A percentile compares a stretch with the other conserved stretches of the same genome.
Evolutionary conservation across 2,797 vertebrate species (phyloP).

Genomic region (Petrocephalus sullivani): DNA sequence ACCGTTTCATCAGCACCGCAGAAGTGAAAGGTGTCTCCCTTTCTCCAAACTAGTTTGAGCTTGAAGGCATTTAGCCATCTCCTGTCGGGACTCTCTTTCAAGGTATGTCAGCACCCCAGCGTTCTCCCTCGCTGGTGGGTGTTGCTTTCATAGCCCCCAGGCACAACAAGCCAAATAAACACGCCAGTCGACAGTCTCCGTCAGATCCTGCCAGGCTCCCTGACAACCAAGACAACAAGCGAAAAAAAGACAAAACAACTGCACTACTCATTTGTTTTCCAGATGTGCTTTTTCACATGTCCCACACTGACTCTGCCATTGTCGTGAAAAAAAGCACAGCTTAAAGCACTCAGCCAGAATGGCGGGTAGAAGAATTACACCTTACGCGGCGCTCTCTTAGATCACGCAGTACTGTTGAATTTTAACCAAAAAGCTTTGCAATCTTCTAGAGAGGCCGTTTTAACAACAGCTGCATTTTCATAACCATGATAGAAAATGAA

Average conservation of each 20-base stretch:
- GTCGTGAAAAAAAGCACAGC: neutral
- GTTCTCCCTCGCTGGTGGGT: slow-evolving; percentile 27
- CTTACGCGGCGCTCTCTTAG: neutral
- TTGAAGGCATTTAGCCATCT: slow-evolving; percentile 43
- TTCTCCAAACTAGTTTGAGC: slow-evolving; percentile 32
- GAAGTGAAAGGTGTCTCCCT: slow-evolving; percentile 23
- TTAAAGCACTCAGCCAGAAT: slow-evolving; percentile 5
- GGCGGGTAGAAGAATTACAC: neutral
- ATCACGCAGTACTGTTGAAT: neutral
- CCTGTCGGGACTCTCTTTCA: slow-evolving; percentile 45
- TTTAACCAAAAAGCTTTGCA: slow-evolving; percentile 18
- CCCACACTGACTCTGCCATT: slow-evolving; percentile 1
- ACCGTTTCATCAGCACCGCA: neutral
- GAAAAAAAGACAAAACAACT: slow-evolving; percentile 39
- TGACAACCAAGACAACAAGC: slow-evolving; percentile 40
- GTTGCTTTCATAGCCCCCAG: slow-evolving; percentile 41
- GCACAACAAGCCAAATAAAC: slow-evolving; percentile 46
- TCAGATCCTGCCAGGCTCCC: slow-evolving; percentile 46
- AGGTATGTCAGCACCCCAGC: slow-evolving; percentile 46
- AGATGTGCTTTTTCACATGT: slow-evolving; percentile 41
- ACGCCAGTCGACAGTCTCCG: slow-evolving; percentile 36
- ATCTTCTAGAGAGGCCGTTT: slow-evolving; percentile 2
- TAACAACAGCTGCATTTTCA: neutral
- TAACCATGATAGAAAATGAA: neutral
- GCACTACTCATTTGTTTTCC: slow-evolving; percentile 35